These are phyloP conservation scores for Ophion ventricosus DNA, from an alignment of 2,888 invertebrate genomes.

Conservation along the genomic window DNA sequence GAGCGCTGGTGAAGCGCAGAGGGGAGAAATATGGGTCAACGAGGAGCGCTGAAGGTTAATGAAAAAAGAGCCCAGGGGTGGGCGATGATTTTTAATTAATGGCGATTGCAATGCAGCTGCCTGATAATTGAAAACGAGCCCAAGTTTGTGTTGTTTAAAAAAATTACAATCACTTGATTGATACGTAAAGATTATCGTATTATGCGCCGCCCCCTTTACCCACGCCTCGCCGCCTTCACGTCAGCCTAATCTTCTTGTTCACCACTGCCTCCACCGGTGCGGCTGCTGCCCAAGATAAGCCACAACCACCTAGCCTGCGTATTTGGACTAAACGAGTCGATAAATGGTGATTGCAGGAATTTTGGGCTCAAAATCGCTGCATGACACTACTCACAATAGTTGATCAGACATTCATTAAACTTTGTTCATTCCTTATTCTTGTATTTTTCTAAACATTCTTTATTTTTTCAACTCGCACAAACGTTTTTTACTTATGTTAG, in stretches of 20 bases:
- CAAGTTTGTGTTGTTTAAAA: background rate
- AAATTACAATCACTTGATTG: background rate
- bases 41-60: background rate
- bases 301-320: background rate
- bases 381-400: background rate
- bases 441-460: background rate
- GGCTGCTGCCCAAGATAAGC: background rate
- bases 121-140: background rate
- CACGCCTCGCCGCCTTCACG: background rate
- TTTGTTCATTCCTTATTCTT: background rate
- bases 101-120: background rate
- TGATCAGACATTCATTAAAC: background rate
- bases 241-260: background rate
- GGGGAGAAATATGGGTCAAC: background rate
- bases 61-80: background rate
- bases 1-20: background rate
- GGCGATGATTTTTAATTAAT: background rate
- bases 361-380: background rate
- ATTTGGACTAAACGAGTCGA: background rate
- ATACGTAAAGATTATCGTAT: background rate
- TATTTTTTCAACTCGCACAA: no score
- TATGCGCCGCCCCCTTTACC: no score
- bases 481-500: no score
- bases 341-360: background rate
- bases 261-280: background rate